phyloP scores from a whole-genome alignment of 2,888 invertebrate genomes.

The Teleiodes luculella region DNA sequence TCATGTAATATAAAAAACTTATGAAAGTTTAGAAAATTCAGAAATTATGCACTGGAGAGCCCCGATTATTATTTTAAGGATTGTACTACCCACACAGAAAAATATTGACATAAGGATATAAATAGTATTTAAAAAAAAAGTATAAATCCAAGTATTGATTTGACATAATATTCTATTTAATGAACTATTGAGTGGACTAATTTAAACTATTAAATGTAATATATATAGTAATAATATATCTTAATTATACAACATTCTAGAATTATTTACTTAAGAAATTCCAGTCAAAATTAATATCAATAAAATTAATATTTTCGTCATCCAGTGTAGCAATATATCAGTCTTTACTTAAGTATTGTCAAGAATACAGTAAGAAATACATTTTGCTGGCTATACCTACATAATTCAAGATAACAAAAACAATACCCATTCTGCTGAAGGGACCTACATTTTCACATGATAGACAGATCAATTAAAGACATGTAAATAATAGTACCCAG shows the following conservation, averaged over 20 bases:
- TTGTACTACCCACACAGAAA: conserved; percentile 56
- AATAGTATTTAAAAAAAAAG: conserved; percentile 47
- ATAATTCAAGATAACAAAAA: conserved; percentile 21
- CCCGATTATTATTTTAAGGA: conserved; percentile 65
- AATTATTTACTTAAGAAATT: conserved; percentile 38
- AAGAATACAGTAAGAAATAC: neutral
- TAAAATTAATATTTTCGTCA: conserved; percentile 28
- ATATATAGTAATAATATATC: conserved; percentile 58
- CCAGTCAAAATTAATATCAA: conserved; percentile 23
- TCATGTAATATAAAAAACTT: conserved; percentile 57
- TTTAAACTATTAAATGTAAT: conserved; percentile 73
- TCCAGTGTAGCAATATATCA: neutral
- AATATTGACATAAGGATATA: conserved; percentile 38
- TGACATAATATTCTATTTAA: conserved; percentile 64
- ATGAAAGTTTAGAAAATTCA: conserved; percentile 31
- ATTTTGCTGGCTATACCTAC: conserved; percentile 21
- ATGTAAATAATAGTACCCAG: conserved; percentile 66
- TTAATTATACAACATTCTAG: conserved; percentile 62
- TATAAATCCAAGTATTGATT: conserved; percentile 62
- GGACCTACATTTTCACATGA: conserved; percentile 54
- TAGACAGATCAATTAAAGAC: conserved; percentile 66
- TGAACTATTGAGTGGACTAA: conserved; percentile 59
- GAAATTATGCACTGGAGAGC: conserved; percentile 52
- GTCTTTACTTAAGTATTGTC: neutral
- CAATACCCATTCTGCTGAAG: conserved; percentile 19